Conservation (phyloP, 1,140 invertebrate species). For the Macrobrachium nipponense region DNA sequence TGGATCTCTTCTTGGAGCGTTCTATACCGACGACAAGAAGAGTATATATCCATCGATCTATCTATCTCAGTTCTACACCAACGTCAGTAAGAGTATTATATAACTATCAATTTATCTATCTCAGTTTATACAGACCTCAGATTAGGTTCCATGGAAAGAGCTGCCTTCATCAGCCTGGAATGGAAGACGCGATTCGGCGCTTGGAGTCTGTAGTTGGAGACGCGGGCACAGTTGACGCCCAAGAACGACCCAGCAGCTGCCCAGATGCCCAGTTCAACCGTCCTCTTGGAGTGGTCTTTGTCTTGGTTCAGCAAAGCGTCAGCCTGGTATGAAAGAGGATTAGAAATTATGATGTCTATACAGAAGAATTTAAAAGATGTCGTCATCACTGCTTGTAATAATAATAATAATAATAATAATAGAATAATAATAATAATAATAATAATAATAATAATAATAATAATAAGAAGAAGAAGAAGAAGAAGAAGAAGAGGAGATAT, state of each 20-base stretch:
- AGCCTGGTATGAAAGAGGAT: constrained; percentile 42
- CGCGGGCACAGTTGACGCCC: constrained; percentile 66
- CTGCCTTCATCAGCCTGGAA: constrained; percentile 65
- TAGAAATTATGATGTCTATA: too few relatives aligned
- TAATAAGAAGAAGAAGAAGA: background rate
- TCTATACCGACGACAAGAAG: too few relatives aligned
- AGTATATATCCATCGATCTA: too few relatives aligned
- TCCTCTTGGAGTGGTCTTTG: constrained; percentile 68
- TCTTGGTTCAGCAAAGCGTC: constrained; percentile 67
- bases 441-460: too few relatives aligned
- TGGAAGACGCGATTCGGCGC: constrained; percentile 68
- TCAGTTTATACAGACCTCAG: constrained; percentile 63
- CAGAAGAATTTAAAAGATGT: too few relatives aligned
- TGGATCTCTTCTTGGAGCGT: too few relatives aligned
- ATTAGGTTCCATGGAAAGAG: constrained; percentile 68
- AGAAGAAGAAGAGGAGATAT: background rate
- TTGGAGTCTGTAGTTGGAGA: constrained; percentile 67
- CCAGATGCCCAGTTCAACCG: constrained; percentile 66
- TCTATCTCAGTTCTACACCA: too few relatives aligned
- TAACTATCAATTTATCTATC: too few relatives aligned
- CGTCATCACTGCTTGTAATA: too few relatives aligned
- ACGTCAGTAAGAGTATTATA: too few relatives aligned
- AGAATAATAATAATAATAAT: too few relatives aligned
- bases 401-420: too few relatives aligned
- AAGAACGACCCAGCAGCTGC: constrained; percentile 68